Evolutionary conservation across 2,888 invertebrate species (phyloP).

Genomic region (Zeuzera pyrina): DNA sequence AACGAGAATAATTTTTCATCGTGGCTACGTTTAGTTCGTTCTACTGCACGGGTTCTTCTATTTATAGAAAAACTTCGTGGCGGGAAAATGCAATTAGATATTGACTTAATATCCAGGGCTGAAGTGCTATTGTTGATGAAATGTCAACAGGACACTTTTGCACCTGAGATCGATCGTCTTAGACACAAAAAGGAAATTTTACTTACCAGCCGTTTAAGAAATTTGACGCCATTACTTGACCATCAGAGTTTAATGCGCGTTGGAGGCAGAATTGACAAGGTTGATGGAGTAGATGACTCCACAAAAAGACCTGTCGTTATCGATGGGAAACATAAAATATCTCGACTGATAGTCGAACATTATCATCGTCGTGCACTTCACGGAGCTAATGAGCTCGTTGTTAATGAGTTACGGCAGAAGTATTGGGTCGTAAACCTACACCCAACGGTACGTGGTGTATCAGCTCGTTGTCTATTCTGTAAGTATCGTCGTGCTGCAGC

Average conservation of each 20-base stretch:
- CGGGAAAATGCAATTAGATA: too few species aligned
- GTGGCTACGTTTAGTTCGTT: too few species aligned
- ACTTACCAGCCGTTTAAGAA: slow-evolving; percentile 9
- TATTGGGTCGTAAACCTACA: slow-evolving; percentile 6
- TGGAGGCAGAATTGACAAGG: slow-evolving; percentile 11
- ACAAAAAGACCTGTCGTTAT: slow-evolving; percentile 12
- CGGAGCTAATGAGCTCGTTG: slow-evolving; percentile 6
- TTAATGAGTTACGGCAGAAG: slow-evolving; percentile 7
- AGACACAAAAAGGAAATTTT: too few species aligned
- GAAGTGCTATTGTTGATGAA: slow-evolving; percentile 4
- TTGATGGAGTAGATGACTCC: slow-evolving; percentile 1
- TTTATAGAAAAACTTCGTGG: too few species aligned
- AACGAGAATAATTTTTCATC: too few species aligned
- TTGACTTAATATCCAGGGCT: slow-evolving; percentile 3
- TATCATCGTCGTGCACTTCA: too few species aligned
- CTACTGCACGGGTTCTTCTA: too few species aligned
- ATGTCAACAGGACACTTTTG: too few species aligned
- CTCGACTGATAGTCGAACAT: slow-evolving; percentile 12
- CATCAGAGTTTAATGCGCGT: slow-evolving; percentile 8
- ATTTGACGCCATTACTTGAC: slow-evolving; percentile 10
- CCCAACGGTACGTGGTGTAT: slow-evolving; percentile 3
- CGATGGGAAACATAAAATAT: slow-evolving; percentile 11
- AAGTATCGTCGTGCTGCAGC: slow-evolving; percentile 1
- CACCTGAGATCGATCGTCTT: too few species aligned
- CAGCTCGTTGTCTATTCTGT: slow-evolving; percentile 1